Percentiles rank a stretch among this genome's conserved stretches.
phyloP scores from a whole-genome alignment of 2,113 vertebrate genomes.

The Bujurquina vittata region DNA sequence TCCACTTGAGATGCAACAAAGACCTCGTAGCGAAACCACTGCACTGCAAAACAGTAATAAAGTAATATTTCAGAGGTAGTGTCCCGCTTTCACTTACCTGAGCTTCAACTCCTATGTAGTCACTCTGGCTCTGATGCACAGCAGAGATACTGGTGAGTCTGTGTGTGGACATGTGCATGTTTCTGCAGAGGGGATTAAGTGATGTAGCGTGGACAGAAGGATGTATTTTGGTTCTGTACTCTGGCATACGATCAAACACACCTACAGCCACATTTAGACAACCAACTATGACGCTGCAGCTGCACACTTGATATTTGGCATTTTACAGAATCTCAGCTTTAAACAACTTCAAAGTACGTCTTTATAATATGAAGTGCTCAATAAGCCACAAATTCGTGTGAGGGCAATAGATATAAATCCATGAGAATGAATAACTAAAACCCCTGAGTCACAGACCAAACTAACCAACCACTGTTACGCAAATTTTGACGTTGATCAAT shows the following conservation, averaged over 20 bases:
- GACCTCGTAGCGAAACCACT: neutral
- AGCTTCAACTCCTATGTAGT: neutral
- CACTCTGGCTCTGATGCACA: conserved; percentile 19
- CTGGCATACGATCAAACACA: conserved; percentile 22
- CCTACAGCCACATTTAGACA: conserved; percentile 30
- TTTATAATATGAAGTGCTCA: neutral
- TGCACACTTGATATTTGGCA: neutral
- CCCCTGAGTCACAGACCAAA: neutral
- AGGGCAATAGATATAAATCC: neutral
- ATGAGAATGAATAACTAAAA: neutral
- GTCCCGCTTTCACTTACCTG: conserved; percentile 19
- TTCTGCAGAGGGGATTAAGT: conserved; percentile 47
- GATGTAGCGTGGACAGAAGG: conserved; percentile 15
- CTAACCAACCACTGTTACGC: neutral
- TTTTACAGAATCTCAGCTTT: neutral
- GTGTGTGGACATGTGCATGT: conserved; percentile 52
- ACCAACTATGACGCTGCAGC: neutral
- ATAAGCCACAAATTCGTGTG: neutral
- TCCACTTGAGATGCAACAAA: neutral
- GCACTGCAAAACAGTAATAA: neutral
- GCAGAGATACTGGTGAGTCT: conserved; percentile 24
- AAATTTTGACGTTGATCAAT: neutral
- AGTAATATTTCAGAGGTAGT: neutral
- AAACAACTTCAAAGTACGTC: neutral
- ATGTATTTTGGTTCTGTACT: conserved; percentile 42